A percentile compares a stretch with the other conserved stretches of the same genome.
Conservation (phyloP, 2,888 invertebrate genomes). For the Cheilosia soror region DNA sequence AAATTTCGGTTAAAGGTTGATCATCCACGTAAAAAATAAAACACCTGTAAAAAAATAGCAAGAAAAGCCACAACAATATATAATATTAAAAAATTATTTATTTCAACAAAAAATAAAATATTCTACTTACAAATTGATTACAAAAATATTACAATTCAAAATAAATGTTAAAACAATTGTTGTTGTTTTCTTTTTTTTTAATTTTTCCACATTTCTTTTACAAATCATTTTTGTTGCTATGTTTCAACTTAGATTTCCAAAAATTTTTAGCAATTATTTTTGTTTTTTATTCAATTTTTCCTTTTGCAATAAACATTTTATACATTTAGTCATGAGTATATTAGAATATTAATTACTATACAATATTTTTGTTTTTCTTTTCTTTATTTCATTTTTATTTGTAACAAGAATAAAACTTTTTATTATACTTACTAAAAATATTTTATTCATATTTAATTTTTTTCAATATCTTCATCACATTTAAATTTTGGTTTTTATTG, state of each 20-base stretch:
- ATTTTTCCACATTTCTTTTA: conserved; percentile 10
- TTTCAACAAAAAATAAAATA: conserved; percentile 60
- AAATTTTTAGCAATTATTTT: conserved; percentile 8
- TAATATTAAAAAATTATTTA: conserved; percentile 65
- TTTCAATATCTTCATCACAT: conserved; percentile 61
- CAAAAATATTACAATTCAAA: conserved; percentile 71
- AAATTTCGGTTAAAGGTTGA: too few species aligned
- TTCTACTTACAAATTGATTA: conserved; percentile 62
- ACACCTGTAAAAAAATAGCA: neutral
- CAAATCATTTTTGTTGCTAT: conserved; percentile 21
- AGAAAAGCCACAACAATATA: neutral
- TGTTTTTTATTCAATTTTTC: conserved; percentile 15
- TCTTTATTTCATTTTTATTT: conserved; percentile 35
- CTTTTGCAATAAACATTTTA: conserved; percentile 33
- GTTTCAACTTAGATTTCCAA: conserved; percentile 4
- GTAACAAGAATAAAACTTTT: conserved; percentile 74
- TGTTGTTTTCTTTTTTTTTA: conserved; percentile 12
- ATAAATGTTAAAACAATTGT: conserved; percentile 53
- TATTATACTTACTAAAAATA: conserved; percentile 40
- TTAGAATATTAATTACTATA: conserved; percentile 45
- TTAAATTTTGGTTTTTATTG: conserved; percentile 50
- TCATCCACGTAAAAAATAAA: neutral
- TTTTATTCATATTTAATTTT: conserved; percentile 30
- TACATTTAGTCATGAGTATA: conserved; percentile 47
- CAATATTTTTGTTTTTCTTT: conserved; percentile 33